Evolutionary conservation across 1,140 invertebrate genomes (phyloP), one percentile per base, ranked within the genome.

Genomic region (Drosophila pseudoobscura): DNA sequence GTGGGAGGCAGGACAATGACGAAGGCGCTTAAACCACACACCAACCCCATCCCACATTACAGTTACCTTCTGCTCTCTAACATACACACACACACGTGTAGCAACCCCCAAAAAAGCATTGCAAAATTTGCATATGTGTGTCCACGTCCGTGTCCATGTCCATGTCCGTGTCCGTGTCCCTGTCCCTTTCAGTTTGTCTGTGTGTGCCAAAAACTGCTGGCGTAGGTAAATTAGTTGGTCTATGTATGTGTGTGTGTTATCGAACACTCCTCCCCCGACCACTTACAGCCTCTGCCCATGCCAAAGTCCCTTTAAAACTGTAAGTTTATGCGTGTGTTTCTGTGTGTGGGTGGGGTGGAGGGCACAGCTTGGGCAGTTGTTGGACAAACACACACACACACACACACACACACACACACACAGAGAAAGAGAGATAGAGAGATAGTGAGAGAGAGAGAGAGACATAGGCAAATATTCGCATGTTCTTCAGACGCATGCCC

Each of bases 181-280:
- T 39, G 9, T 39, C 31, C 31, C 9, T 35, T 11, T 35, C 35
- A 9, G 47, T 63, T 45, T 63, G 55, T 51, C 44, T 51, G 53
- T 73, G 45, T 69, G 59, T 56, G 57, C 71, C 66, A 65, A 79
- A 85, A 87, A 85, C 69, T 85, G 80, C 80, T 85, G 78, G 82
- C 78, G 80, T 85, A 85, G 80, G 80, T 85, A 85, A 85, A 85
- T 85, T 85, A 85, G 80, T 85, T 80, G 71, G 39, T 66, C 52
- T 69, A 57, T 49, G 64, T 43, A 11, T 49, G 41, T 64, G 31
- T 22, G 13, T 71, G 45, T 41, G 35, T n/a, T 75, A 57, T 69
- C 65, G 52, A 69, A 56, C 46, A 68, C 26, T 24, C 26, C 9
- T 24, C 7, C 26, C 7, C 50, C 2, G 35, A 6, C 11, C 2